Evolutionary conservation across 2,888 invertebrate species (phyloP), one percentile per base, ranked within the genome.

Genomic region (Pristionchus fissidentatus): DNA sequence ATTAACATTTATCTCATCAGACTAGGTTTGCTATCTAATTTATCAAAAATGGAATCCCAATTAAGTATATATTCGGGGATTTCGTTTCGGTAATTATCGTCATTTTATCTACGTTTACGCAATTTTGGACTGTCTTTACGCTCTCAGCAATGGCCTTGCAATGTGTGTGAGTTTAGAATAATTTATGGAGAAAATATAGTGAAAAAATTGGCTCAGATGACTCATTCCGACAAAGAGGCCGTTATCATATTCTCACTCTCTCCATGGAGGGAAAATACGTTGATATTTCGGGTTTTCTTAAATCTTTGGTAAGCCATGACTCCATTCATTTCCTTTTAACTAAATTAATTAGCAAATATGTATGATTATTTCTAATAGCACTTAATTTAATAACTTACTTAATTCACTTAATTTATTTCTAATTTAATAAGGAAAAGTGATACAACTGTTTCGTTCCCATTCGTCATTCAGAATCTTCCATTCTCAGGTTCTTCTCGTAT

Each of bases 401-500:
- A n/a, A n/a, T n/a, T n/a, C n/a, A n/a, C n/a, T n/a, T n/a, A n/a
- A n/a, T n/a, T n/a, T n/a, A n/a, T n/a, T n/a, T n/a, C n/a, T n/a
- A n/a, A n/a, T n/a, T n/a, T n/a, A n/a, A n/a, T n/a, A n/a, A n/a
- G n/a, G n/a, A n/a, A n/a, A n/a, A n/a, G n/a, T n/a, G n/a, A n/a
- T n/a, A n/a, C n/a, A n/a, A n/a, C n/a, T n/a, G n/a, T n/a, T n/a
- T n/a, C n/a, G n/a, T n/a, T n/a, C n/a, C n/a, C n/a, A n/a, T n/a
- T n/a, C n/a, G n/a, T n/a, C n/a, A n/a, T n/a, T n/a, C n/a, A n/a
- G n/a, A n/a, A n/a, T n/a, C n/a, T n/a, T n/a, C n/a, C n/a, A n/a
- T n/a, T n/a, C n/a, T n/a, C n/a, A n/a, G n/a, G n/a, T 62, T 62
- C 62, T 62, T 62, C 62, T 62, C 62, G 10, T 62, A 62, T 15